Percentiles rank a stretch among this genome's conserved stretches.
Conservation (phyloP, 2,113 vertebrate genomes). For the Ahaetulla prasina region DNA sequence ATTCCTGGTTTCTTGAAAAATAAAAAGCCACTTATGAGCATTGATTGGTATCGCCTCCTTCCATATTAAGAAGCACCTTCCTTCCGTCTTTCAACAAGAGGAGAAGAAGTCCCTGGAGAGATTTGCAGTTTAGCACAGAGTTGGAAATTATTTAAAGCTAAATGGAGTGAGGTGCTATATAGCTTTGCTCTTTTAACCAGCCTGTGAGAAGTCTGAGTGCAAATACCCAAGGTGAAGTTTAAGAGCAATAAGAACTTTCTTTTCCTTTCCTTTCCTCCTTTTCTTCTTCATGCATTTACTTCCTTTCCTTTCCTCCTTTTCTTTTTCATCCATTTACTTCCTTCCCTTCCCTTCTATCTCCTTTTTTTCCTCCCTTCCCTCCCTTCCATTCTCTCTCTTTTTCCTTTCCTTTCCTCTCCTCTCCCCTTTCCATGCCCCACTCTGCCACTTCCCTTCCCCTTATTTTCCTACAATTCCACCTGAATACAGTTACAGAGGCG, state of each 20-base stretch:
- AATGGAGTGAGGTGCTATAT: neutral
- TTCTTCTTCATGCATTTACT: fast-evolving
- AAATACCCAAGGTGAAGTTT: neutral
- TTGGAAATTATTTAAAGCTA: neutral
- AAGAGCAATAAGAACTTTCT: neutral
- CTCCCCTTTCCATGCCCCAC: no score
- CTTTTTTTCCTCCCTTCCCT: no score
- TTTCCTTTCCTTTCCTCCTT: no score
- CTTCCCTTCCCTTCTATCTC: no score
- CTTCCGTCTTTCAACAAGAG: neutral
- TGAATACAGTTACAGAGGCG: no score
- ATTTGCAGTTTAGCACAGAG: neutral
- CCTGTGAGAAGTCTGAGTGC: neutral
- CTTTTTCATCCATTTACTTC: no score
- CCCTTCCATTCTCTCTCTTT: fast-evolving
- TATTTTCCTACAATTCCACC: no score
- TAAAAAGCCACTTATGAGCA: neutral
- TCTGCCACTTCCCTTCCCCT: neutral
- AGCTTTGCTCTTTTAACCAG: neutral
- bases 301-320: no score
- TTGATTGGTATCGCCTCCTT: neutral
- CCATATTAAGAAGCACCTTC: neutral
- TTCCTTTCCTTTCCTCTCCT: fast-evolving
- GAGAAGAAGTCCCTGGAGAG: neutral
- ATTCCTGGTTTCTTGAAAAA: neutral